Evolutionary conservation across 35 echinoderm and acorn worm species (phyloP), one percentile per base, ranked within the genome.

Genomic region (Apostichopus parvimensis): DNA sequence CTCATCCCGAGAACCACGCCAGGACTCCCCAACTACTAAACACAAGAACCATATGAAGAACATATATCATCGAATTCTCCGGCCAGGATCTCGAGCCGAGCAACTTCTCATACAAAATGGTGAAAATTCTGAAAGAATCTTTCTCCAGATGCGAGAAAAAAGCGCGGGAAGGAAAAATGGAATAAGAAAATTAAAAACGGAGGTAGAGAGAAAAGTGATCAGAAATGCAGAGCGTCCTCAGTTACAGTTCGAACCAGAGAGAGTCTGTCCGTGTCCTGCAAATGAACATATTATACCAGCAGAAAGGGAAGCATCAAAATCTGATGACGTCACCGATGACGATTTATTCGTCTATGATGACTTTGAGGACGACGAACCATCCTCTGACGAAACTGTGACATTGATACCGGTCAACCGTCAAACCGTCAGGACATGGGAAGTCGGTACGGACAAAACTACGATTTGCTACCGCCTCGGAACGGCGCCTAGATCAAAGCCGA

Each of bases 361-460:
- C 4, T 91, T 91, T 91, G 89, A 77, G 20, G 89, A 91, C 17
- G 89, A 91, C 21, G 89, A 91, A 15, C 71, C 71, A 8, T 78
- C 89, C 2, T 91, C 89, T 23, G 89, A 91, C 58, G 89, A 91
- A 13, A 91, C 89, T 17, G 89, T 91, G 15, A 91, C 89, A 6
- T 66, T 91, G 10, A 15, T 91, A 23, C 89, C 89, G 0, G 89
- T 91, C 52, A 6, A 79, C 8, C 71, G 58, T 13, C 89, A 78
- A 59, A 77, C 55, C 5, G 72, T 78, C 5, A 77, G 52, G 53
- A 91, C 9, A 54, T 91, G 72, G 73, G 89, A 91, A 23, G 58
- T 57, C 15, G 73, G 55, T 18, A 78, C 15, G 58, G 89, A 91
- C 21, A 91, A 91, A 59, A 17, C 73, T 53, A 91, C 28, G 1